Base-by-base conservation (phyloP, 2,113 vertebrate genomes). In the Zosterops hypoxanthus region DNA sequence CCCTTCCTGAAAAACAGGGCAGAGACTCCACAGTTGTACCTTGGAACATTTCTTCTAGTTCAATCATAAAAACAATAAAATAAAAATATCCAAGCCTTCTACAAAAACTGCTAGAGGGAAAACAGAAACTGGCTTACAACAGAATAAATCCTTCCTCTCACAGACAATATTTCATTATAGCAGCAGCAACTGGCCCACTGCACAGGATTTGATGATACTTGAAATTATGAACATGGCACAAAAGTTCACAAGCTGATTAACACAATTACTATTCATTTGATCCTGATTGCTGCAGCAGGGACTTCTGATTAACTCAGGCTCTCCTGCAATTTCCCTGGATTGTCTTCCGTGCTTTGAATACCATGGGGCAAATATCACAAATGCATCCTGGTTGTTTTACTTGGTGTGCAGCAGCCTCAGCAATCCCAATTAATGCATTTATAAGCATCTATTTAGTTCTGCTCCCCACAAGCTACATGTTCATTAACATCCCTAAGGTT, bases 191-290 rank as follows among this genome's bases (percentile, higher is more conserved):
- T 82, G 82, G 90, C 92, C 96, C 95, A 60, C 88, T 83, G 55
- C 85, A 91, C 46, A 78, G 88, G 89, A 79, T 88, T 90, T 95
- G 72, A 96, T 82, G 95, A 93, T 94, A 90, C 95, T 93, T 95
- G 91, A 97, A 96, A 94, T 97, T 72, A 97, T 39, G 71, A 97
- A 83, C 89, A 68, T 11, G 65, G 50, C 91, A 95, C 90, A 95
- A 82, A 88, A 95, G 97, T 97, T 98, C 94, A 95, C 21, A 59
- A 96, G 88, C 84, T 95, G 95, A 97, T 98, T 97, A 97, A 76
- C 56, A 66, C 92, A 95, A 97, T 98, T 97, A 97, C 49, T 94
- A 73, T 95, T 98, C 94, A 98, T 98, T 97, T 97, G 61, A 96
- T 97, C 92, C 92, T 94, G 97, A 97, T 97, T 97, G 94, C 94